These are phyloP conservation scores for Dolichallabes microphthalmus DNA, from an alignment of 2,113 vertebrate genomes.

Conservation along the genomic window DNA sequence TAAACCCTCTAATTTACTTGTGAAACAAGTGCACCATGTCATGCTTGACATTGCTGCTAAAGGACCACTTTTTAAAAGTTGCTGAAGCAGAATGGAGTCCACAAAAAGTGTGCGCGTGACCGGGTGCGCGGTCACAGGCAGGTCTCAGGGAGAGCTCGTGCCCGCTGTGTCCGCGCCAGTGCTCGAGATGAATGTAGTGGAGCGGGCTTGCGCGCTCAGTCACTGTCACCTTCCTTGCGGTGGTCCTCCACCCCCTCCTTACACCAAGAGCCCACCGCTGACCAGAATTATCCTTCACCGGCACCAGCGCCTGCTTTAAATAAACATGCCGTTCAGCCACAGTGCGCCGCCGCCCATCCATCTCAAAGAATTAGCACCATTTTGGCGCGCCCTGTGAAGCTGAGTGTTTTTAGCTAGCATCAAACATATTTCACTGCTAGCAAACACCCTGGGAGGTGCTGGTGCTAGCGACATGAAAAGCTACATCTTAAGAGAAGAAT, in stretches of 20 bases:
- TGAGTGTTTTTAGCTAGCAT: slow-evolving; percentile 26
- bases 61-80: background rate
- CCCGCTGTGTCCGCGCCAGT: slow-evolving; percentile 59
- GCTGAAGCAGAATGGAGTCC: background rate
- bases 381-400: slow-evolving; percentile 20
- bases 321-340: slow-evolving; percentile 83
- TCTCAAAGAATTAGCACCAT: slow-evolving; percentile 69
- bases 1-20: background rate
- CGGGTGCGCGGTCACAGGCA: background rate
- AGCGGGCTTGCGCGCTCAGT: slow-evolving; percentile 78
- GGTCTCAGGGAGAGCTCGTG: slow-evolving; percentile 36
- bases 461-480: background rate
- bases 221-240: slow-evolving; percentile 80
- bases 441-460: slow-evolving; percentile 12
- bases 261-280: slow-evolving; percentile 83
- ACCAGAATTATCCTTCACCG: slow-evolving; percentile 85
- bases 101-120: background rate
- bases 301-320: slow-evolving; percentile 86
- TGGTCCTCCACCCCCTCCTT: slow-evolving; percentile 82
- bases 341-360: slow-evolving; percentile 80
- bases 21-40: background rate
- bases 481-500: slow-evolving; percentile 19
- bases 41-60: background rate
- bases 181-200: slow-evolving; percentile 82
- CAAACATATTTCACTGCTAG: slow-evolving; percentile 14